phyloP scores from a whole-genome alignment of 2,113 vertebrate species.

The Rhinopithecus roxellana region DNA sequence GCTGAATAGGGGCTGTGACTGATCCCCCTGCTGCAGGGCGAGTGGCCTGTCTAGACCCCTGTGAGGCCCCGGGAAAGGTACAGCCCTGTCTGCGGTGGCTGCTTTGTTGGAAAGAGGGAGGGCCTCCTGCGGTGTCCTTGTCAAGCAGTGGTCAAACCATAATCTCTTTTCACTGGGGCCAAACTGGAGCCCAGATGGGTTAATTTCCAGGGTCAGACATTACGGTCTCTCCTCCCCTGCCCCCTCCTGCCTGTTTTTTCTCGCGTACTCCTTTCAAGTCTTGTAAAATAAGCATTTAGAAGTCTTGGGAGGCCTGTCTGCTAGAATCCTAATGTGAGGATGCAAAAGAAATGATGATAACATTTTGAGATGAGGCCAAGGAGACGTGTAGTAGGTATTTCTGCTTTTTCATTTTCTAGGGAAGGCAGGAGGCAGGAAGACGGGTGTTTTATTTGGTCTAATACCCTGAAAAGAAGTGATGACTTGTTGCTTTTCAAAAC shows the following conservation, averaged over 20 bases:
- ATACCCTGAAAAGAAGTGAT: constrained; percentile 83
- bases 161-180: constrained; percentile 75
- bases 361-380: constrained; percentile 37
- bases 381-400: background rate
- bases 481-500: constrained; percentile 87
- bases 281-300: constrained; percentile 70
- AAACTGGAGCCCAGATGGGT: constrained; percentile 70
- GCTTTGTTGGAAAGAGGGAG: constrained; percentile 60
- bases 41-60: constrained; percentile 37
- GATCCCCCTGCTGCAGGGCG: background rate
- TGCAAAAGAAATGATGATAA: constrained; percentile 29
- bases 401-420: constrained; percentile 44
- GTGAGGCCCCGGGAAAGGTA: constrained; percentile 64
- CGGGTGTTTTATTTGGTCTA: constrained; percentile 66
- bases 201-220: constrained; percentile 70
- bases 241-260: constrained; percentile 55
- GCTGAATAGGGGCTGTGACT: background rate
- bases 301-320: constrained; percentile 62
- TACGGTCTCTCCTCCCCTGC: constrained; percentile 27
- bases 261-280: constrained; percentile 64
- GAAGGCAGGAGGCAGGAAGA: constrained; percentile 40
- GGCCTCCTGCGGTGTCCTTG: constrained; percentile 69
- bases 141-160: constrained; percentile 72
- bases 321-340: constrained; percentile 54
- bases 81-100: constrained; percentile 39